phyloP scores from a whole-genome alignment of 2,797 vertebrate genomes.

The Capromys pilorides region DNA sequence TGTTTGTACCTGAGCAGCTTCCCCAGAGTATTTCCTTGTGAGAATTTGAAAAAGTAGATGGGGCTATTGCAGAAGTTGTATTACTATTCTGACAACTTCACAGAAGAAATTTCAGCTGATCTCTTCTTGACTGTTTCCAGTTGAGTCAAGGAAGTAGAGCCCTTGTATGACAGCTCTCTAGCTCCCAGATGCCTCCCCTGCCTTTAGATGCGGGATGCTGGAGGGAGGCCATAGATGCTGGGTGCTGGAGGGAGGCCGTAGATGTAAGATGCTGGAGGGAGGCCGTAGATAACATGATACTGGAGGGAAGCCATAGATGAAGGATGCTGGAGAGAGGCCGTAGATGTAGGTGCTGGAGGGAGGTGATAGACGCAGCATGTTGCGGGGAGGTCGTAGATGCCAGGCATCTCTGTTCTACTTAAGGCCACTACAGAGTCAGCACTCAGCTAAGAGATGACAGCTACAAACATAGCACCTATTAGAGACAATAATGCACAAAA shows the following conservation, averaged over 20 bases:
- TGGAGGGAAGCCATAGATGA: not conserved
- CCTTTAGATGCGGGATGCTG: not conserved
- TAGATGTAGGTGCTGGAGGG: not conserved
- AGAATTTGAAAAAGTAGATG: not conserved
- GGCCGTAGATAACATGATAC: not conserved
- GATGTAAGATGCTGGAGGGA: no score
- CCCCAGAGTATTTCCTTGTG: not conserved
- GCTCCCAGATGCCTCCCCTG: not conserved
- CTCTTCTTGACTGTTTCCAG: not conserved
- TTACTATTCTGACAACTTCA: not conserved
- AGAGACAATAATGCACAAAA: not conserved
- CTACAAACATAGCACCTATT: not conserved
- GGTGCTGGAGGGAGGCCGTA: not conserved
- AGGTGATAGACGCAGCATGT: not conserved
- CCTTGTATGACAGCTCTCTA: not conserved
- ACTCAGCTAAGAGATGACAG: not conserved
- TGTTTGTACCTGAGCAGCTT: not conserved
- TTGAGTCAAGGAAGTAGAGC: not conserved
- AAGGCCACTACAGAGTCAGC: not conserved
- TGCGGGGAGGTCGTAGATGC: not conserved
- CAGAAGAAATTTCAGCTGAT: not conserved
- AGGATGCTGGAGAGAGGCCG: no score
- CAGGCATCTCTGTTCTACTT: not conserved
- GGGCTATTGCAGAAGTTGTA: not conserved
- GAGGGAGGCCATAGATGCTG: not conserved